Conservation (phyloP, 1,140 invertebrate species). For the Hycleus cichorii region DNA sequence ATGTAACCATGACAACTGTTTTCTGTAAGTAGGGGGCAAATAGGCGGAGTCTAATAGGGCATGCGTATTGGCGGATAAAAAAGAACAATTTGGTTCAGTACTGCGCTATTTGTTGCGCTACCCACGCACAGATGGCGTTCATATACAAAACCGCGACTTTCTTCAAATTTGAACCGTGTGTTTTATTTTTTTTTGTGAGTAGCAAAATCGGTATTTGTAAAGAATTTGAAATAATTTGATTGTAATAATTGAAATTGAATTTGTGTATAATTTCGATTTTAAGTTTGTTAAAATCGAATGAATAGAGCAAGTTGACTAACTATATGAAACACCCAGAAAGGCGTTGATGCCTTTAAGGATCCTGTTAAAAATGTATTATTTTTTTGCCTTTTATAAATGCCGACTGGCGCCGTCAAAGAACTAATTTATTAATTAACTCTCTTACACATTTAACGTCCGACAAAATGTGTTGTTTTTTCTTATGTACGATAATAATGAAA, state of each 20-base stretch:
- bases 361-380: conserved; percentile 38
- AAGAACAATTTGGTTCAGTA: not conserved
- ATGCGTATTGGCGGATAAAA: not conserved
- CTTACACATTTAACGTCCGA: conserved; percentile 5
- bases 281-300: no score
- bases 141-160: no score
- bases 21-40: not conserved
- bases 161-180: no score
- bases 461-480: no score
- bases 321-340: conserved; percentile 19
- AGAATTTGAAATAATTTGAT: no score
- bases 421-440: conserved; percentile 32
- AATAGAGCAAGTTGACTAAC: no score
- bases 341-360: conserved; percentile 37
- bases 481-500: no score
- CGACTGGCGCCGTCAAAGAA: conserved; percentile 33
- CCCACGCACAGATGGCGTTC: not conserved
- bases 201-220: no score
- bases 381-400: conserved; percentile 29
- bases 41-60: not conserved
- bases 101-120: not conserved
- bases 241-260: no score
- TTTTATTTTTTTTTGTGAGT: no score
- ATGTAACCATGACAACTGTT: conserved; percentile 18
- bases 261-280: no score